Base-by-base conservation (phyloP, 2,113 vertebrate species). In the Naja naja region DNA sequence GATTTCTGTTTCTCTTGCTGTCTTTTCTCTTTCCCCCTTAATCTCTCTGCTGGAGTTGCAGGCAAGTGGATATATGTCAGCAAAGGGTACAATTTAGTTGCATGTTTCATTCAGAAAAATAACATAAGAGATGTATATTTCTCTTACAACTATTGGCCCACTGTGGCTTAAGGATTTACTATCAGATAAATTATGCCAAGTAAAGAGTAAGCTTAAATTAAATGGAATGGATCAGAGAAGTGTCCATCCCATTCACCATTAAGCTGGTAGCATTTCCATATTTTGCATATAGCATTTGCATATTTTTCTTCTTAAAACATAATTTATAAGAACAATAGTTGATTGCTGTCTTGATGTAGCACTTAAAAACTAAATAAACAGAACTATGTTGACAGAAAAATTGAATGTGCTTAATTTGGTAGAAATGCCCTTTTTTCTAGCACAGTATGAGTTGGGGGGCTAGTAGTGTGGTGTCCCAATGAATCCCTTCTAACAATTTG, bases 61-160 rank as follows among this genome's bases (percentile, higher is more conserved):
- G 64, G 81, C 64, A 39, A 94, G 5, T 8, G n/a, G 1, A 91
- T 90, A 39, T 94, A 49, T 90, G 43, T 85, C 94, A 89, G 56
- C 88, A 87, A 94, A 95, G 5, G 92, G 45, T 89, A 95, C 88
- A 92, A 58, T 12, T 94, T 87, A 92, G 25, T 64, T 92, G 49
- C 10, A 54, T 11, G n/a, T 49, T 45, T 88, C 18, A 52, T 89
- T 88, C 39, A 88, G 81, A 56, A 89, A 81, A 34, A 60, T 22
- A 14, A 52, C 53, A 43, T 90, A 64, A 93, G 39, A 86, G 55
- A 20, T 87, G 9, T 39, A 47, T 89, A 45, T 85, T 92, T 54
- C 23, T 81, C 30, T 89, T 53, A 69, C 22, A 69, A 22, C 10
- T 1, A 93, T 86, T 86, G 60, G 22, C 12, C 58, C 16, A 52